These are phyloP conservation scores for Byasa hedistus DNA, from an alignment of 2,888 invertebrate genomes.

Conservation along the genomic window DNA sequence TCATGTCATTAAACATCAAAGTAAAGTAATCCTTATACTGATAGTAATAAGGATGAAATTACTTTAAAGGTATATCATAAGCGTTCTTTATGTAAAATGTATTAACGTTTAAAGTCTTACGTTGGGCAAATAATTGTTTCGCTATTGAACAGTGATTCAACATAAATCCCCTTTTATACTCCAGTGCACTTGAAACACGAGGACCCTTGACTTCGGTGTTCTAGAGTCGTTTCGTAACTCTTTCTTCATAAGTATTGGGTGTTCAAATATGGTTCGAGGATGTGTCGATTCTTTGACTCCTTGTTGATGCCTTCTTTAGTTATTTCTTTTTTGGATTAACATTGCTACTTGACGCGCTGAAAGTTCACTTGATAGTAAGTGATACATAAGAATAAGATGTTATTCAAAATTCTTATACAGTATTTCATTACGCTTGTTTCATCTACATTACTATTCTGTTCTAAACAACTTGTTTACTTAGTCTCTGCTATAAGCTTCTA, in stretches of 20 bases:
- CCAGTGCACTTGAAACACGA: constrained; percentile 3
- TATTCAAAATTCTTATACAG: too few relatives aligned
- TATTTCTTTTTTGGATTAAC: background rate
- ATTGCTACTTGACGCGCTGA: too few relatives aligned
- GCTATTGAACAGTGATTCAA: constrained; percentile 3
- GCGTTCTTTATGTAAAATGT: constrained; percentile 1
- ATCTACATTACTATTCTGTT: too few relatives aligned
- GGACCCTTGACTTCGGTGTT: constrained; percentile 4
- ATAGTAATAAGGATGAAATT: background rate
- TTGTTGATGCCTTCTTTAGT: background rate
- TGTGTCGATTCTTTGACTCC: background rate
- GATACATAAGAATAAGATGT: too few relatives aligned
- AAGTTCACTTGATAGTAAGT: too few relatives aligned
- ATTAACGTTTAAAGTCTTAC: background rate
- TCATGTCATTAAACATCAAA: background rate
- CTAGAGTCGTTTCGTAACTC: constrained; percentile 6
- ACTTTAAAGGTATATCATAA: background rate
- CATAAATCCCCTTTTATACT: constrained; percentile 16
- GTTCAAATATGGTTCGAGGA: background rate
- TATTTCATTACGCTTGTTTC: too few relatives aligned
- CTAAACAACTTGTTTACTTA: too few relatives aligned
- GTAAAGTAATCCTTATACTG: background rate
- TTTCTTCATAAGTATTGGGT: constrained; percentile 1
- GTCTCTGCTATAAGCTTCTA: too few relatives aligned
- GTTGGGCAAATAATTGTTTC: constrained; percentile 14